Percentiles rank a stretch among this genome's conserved stretches.
These are phyloP conservation scores for Setipinna tenuifilis DNA, from an alignment of 2,797 vertebrate genomes.

Conservation along the genomic window DNA sequence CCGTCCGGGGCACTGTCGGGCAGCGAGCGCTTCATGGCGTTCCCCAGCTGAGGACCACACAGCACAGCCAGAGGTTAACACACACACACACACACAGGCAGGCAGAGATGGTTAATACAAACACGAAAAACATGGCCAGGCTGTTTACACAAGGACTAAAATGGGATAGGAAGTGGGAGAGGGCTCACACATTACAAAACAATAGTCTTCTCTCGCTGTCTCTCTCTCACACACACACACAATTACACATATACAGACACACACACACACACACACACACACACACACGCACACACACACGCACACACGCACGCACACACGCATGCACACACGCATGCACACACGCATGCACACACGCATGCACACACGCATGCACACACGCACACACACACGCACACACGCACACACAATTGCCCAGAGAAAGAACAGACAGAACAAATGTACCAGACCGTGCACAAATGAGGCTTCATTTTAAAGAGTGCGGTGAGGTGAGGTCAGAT, in stretches of 20 bases:
- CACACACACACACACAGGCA: background rate
- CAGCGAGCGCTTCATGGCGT: slow-evolving; percentile 95
- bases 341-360: background rate
- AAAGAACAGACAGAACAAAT: no score
- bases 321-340: background rate
- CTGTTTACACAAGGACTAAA: no score
- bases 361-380: background rate
- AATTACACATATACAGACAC: background rate
- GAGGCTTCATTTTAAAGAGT: no score
- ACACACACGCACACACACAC: background rate
- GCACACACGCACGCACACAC: background rate
- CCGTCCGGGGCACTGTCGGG: slow-evolving; percentile 88
- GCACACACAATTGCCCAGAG: no score
- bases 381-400: no score
- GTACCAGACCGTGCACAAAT: no score
- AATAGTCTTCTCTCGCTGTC: no score
- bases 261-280: background rate
- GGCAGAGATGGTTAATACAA: background rate
- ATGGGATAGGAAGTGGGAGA: no score
- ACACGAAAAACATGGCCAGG: background rate
- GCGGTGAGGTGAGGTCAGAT: no score
- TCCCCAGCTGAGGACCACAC: slow-evolving; percentile 83
- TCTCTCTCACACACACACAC: background rate
- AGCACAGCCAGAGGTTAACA: background rate
- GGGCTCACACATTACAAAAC: no score